Conservation (phyloP, 2,797 vertebrate genomes). For the Sebastes diploproa region DNA sequence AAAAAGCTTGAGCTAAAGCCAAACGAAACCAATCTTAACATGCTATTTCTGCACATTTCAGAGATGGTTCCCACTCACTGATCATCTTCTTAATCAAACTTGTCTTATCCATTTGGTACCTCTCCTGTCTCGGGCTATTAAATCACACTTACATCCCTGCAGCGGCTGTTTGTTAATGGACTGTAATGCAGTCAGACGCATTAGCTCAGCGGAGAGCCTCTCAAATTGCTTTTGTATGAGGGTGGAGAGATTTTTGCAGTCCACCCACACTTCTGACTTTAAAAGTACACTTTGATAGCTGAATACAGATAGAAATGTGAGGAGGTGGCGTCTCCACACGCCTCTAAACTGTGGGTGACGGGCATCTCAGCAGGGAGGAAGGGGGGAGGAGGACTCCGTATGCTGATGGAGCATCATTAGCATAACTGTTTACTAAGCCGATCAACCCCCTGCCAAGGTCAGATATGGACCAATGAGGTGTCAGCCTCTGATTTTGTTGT, state of each 20-base stretch:
- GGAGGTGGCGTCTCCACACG: neutral
- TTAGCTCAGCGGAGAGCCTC: constrained; percentile 45
- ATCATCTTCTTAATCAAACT: constrained; percentile 53
- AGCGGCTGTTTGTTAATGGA: constrained; percentile 60
- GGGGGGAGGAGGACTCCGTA: constrained; percentile 1
- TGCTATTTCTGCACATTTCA: constrained; percentile 10
- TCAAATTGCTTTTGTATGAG: constrained; percentile 17
- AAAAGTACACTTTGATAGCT: neutral
- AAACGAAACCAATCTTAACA: neutral
- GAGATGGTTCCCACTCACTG: constrained; percentile 33
- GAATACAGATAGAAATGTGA: neutral
- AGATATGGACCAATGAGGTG: constrained; percentile 29
- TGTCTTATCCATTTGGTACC: constrained; percentile 14
- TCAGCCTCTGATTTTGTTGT: neutral
- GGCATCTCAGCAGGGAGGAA: constrained; percentile 13
- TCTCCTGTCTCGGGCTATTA: constrained; percentile 54
- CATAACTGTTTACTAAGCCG: constrained; percentile 45
- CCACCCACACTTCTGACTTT: neutral
- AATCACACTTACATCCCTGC: constrained; percentile 63
- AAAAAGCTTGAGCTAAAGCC: neutral
- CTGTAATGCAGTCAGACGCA: constrained; percentile 47
- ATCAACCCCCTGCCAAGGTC: constrained; percentile 56
- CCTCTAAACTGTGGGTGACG: neutral
- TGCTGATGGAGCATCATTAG: constrained; percentile 35
- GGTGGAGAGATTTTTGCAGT: neutral